phyloP scores from a whole-genome alignment of 2,797 vertebrate species.

The Otus scops region DNA sequence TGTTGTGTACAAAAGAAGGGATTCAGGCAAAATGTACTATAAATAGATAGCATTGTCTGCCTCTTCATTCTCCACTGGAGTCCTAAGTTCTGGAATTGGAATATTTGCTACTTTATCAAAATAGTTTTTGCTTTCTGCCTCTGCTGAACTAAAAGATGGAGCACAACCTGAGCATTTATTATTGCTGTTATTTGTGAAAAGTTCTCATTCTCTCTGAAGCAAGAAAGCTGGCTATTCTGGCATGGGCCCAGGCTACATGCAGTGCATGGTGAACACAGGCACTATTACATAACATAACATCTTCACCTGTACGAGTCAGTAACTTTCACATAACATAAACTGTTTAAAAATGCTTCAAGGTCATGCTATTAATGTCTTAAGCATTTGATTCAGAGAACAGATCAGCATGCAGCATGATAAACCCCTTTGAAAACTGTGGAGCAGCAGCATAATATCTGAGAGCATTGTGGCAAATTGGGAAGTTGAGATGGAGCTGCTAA shows the following conservation, averaged over 20 bases:
- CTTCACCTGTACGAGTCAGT: not conserved
- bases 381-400: slow-evolving; percentile 25
- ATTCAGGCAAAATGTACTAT: slow-evolving; percentile 71
- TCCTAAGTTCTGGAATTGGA: slow-evolving; percentile 66
- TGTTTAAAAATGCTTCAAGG: slow-evolving; percentile 18
- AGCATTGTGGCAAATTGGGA: slow-evolving; percentile 69
- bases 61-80: slow-evolving; percentile 63
- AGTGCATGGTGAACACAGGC: not conserved
- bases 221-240: not conserved
- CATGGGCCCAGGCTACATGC: not conserved
- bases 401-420: slow-evolving; percentile 43
- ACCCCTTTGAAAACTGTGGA: slow-evolving; percentile 51
- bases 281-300: not conserved
- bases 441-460: slow-evolving; percentile 66
- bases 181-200: slow-evolving; percentile 21
- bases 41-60: slow-evolving; percentile 66
- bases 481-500: slow-evolving; percentile 70
- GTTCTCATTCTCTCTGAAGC: not conserved
- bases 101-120: slow-evolving; percentile 68
- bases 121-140: slow-evolving; percentile 55
- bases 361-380: slow-evolving; percentile 35
- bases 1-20: slow-evolving; percentile 67
- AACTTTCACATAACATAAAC: not conserved
- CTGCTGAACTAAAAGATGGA: slow-evolving; percentile 17
- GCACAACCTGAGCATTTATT: slow-evolving; percentile 49